Evolutionary conservation across 30 jellyfish, hydroid and myxozoan species (phyloP).

Genomic region (Phacellophora camtschatica): DNA sequence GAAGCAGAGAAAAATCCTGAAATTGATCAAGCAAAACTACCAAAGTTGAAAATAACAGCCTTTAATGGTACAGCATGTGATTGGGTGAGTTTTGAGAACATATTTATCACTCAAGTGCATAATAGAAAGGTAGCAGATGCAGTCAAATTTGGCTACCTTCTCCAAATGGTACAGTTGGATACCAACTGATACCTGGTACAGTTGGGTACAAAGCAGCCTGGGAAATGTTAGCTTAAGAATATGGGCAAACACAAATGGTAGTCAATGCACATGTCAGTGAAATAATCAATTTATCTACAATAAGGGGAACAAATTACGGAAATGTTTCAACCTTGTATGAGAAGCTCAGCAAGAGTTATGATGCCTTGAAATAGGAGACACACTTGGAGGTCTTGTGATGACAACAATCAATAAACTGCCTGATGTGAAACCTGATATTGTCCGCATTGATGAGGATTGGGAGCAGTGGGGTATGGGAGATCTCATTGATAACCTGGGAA

Average conservation of each 20-base stretch:
- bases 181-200: conserved; percentile 40
- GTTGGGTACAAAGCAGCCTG: conserved; percentile 59
- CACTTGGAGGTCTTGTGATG: conserved; percentile 46
- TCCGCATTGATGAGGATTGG: conserved; percentile 54
- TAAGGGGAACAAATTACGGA: conserved; percentile 34
- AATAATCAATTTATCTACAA: conserved; percentile 23
- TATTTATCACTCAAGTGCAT: conserved; percentile 49
- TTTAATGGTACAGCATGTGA: conserved; percentile 53
- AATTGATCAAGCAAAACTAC: conserved; percentile 58
- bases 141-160: conserved; percentile 38
- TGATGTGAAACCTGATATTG: conserved; percentile 55
- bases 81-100: conserved; percentile 54
- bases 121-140: conserved; percentile 33
- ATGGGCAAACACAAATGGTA: conserved; percentile 36
- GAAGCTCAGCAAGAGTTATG: conserved; percentile 40
- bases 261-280: conserved; percentile 49
- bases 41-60: conserved; percentile 47
- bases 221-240: conserved; percentile 34
- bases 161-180: conserved; percentile 19
- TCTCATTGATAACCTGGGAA: not conserved
- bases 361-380: conserved; percentile 33
- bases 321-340: conserved; percentile 25
- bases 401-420: conserved; percentile 57
- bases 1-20: conserved; percentile 41
- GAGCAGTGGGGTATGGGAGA: conserved; percentile 57